Percentiles rank a stretch among this genome's conserved stretches.
These are phyloP conservation scores for Percopsis transmontana DNA, from an alignment of 2,113 vertebrate genomes.

Conservation along the genomic window DNA sequence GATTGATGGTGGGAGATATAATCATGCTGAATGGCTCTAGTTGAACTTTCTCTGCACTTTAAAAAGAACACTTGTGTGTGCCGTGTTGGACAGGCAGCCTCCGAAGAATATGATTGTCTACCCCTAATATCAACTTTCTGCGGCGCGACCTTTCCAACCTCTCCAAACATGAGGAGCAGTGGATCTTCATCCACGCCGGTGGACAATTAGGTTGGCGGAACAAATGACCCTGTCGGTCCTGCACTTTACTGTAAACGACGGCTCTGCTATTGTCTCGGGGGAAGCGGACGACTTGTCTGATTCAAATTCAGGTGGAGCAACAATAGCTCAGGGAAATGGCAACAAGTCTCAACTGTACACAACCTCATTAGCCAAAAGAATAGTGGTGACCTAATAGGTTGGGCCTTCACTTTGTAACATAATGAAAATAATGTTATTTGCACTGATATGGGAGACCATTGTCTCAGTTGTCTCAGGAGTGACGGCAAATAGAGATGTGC, in stretches of 20 bases:
- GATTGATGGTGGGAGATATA: background rate
- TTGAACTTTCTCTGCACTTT: background rate
- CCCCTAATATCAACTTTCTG: slow-evolving; percentile 28
- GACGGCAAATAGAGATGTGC: slow-evolving; percentile 40
- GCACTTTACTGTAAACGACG: slow-evolving; percentile 58
- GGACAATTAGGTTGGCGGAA: slow-evolving; percentile 46
- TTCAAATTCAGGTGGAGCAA: slow-evolving; percentile 46
- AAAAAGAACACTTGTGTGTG: slow-evolving; percentile 20
- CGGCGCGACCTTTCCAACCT: slow-evolving; percentile 58
- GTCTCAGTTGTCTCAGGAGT: slow-evolving; percentile 1
- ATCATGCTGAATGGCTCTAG: background rate
- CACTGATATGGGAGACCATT: slow-evolving; percentile 36
- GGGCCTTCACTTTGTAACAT: slow-evolving; percentile 39
- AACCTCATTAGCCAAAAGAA: slow-evolving; percentile 61
- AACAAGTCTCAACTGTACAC: slow-evolving; percentile 22
- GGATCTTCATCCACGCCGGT: slow-evolving; percentile 45
- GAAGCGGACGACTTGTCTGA: slow-evolving; percentile 30
- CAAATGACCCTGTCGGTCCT: slow-evolving; percentile 41
- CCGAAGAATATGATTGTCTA: slow-evolving; percentile 31
- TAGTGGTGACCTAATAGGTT: slow-evolving; percentile 23
- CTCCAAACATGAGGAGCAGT: slow-evolving; percentile 31
- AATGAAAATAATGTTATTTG: slow-evolving; percentile 52
- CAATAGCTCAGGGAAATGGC: slow-evolving; percentile 30
- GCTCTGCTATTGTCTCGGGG: slow-evolving; percentile 19
- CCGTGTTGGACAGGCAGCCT: background rate